Evolutionary conservation across 2,113 vertebrate genomes (phyloP).

Genomic region (Gnathonemus echidnorhynchus): DNA sequence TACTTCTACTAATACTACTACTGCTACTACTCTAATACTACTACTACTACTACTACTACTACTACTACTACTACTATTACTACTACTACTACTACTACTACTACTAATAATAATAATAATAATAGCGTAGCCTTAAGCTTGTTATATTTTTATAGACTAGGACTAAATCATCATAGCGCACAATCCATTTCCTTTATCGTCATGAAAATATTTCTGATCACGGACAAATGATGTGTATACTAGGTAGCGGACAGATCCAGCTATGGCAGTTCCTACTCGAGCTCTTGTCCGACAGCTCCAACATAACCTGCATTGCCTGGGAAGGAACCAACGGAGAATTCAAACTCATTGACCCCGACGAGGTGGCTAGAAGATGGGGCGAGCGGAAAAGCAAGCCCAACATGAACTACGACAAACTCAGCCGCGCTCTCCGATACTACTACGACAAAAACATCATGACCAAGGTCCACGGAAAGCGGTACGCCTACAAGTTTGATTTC

Average conservation of each 20-base stretch:
- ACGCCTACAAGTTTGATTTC: slow-evolving; percentile 97
- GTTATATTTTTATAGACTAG: not conserved
- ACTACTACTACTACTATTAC: no score
- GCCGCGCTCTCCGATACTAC: slow-evolving; percentile 94
- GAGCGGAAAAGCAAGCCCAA: slow-evolving; percentile 97
- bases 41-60: no score
- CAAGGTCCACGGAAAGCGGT: slow-evolving; percentile 95
- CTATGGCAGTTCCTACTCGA: slow-evolving; percentile 97
- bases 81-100: no score
- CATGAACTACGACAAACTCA: slow-evolving; percentile 99
- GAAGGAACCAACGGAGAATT: slow-evolving; percentile 25
- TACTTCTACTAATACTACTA: not conserved
- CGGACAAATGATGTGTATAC: not conserved
- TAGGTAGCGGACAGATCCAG: slow-evolving; percentile 96
- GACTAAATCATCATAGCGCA: not conserved
- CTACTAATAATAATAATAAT: no score
- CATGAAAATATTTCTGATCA: not conserved
- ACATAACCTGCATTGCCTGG: slow-evolving; percentile 23
- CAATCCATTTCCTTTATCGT: not conserved
- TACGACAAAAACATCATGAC: slow-evolving; percentile 99
- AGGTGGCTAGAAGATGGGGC: slow-evolving; percentile 93
- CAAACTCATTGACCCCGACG: slow-evolving; percentile 91
- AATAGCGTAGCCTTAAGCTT: not conserved
- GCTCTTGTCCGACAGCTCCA: slow-evolving; percentile 58
- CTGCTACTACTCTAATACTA: no score